phyloP scores from a whole-genome alignment of 2,113 vertebrate species.

The Sebastes fasciatus region DNA sequence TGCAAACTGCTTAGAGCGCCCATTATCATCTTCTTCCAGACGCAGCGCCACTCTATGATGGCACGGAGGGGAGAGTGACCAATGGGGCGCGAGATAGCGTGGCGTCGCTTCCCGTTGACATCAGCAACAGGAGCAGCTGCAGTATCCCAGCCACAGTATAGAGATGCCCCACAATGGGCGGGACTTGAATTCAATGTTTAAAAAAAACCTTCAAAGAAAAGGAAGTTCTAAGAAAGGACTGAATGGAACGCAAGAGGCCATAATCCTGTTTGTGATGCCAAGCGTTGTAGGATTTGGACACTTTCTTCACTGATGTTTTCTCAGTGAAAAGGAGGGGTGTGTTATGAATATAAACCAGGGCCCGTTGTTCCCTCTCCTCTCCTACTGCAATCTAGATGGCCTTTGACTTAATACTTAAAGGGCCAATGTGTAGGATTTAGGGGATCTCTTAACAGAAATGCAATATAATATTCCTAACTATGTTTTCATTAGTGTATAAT shows the following conservation, averaged over 20 bases:
- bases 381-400: slow-evolving; percentile 55
- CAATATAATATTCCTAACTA: no score
- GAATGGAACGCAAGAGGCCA: background rate
- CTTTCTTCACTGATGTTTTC: background rate
- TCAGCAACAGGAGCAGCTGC: slow-evolving; percentile 81
- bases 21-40: slow-evolving; percentile 82
- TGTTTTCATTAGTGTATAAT: no score
- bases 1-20: slow-evolving; percentile 64
- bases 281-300: background rate
- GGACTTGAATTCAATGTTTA: slow-evolving; percentile 23
- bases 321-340: slow-evolving; percentile 22
- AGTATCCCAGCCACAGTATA: slow-evolving; percentile 79
- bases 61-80: slow-evolving; percentile 78
- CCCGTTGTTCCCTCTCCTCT: slow-evolving; percentile 78
- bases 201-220: slow-evolving; percentile 18
- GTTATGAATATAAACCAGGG: slow-evolving; percentile 16
- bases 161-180: slow-evolving; percentile 53
- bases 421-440: no score
- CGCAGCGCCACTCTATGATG: slow-evolving; percentile 75
- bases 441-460: no score
- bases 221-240: slow-evolving; percentile 19
- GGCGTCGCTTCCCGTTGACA: slow-evolving; percentile 71
- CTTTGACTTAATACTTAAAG: slow-evolving; percentile 23
- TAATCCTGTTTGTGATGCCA: slow-evolving; percentile 5
- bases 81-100: slow-evolving; percentile 76